Evolutionary conservation across 2,113 vertebrate genomes (phyloP), one percentile per base, ranked within the genome.

Genomic region (Oriolus oriolus): DNA sequence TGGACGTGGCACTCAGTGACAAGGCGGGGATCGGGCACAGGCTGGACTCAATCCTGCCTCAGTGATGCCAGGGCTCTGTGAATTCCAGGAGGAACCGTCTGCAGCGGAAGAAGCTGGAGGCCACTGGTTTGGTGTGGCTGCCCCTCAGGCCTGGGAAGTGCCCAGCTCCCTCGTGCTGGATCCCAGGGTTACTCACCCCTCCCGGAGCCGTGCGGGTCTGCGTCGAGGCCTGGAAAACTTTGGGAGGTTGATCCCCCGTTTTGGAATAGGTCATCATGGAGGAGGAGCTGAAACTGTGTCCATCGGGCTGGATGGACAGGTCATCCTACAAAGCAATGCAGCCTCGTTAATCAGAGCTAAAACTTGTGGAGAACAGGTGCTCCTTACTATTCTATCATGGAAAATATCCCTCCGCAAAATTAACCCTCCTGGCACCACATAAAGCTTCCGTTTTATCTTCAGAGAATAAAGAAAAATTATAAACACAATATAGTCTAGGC

Each of bases 191-290:
- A 98, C 99, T 98, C 97, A 99, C 99, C 79, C 99, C 99, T 93
- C 99, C 99, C 1, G 99, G 99, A 84, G 98, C 99, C 2, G 89
- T 96, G 39, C 98, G 98, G 1, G 98, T 99, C 89, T 99, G 98
- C 26, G 98, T 93, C 4, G 98, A 97, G 31, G 99, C 99, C 18
- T 99, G 98, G 97, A 99, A 99, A 50, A 99, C 98, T 87, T 99
- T 99, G 21, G 99, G 97, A 16, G 99, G 98, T 65, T 99, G 98
- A 80, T 99, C 96, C 57, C 99, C 99, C 65, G 97, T 87, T 97
- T 98, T 99, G 93, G 99, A 99, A 84, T 99, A 99, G 1, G 98
- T 99, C 98, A 99, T 98, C 82, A 99, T 91, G 20, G 99, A 99
- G 31, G 99, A 99, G 70, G 99, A 99, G 97, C 98, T 98, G 98